Evolutionary conservation across 2,113 vertebrate species (phyloP).

Genomic region (Alouatta palliata): DNA sequence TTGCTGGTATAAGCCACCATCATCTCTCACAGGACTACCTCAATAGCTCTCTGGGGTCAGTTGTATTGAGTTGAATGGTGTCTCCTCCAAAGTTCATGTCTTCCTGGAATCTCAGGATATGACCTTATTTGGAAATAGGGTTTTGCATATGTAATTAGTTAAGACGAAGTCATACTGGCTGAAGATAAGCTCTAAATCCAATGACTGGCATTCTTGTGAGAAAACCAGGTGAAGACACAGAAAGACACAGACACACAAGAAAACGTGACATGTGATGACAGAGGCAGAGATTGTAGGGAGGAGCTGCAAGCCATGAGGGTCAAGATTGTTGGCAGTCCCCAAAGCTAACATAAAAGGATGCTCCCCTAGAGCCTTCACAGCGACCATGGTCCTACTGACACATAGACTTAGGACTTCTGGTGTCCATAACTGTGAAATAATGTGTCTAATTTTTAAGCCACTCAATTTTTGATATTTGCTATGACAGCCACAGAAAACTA

Average conservation of each 20-base stretch:
- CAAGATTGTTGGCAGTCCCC: background rate
- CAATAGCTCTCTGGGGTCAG: background rate
- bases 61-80: background rate
- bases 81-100: background rate
- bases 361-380: background rate
- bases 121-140: background rate
- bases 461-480: background rate
- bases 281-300: background rate
- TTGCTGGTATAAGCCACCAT: background rate
- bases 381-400: background rate
- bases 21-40: background rate
- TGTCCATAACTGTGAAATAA: background rate
- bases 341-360: rapidly evolving
- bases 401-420: background rate
- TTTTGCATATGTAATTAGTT: background rate
- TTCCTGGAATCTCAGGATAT: background rate
- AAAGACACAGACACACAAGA: background rate
- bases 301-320: background rate
- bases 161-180: background rate
- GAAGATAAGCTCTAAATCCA: background rate
- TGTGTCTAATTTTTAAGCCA: background rate
- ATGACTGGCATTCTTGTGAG: too few relatives aligned
- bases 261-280: background rate
- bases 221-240: background rate
- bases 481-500: background rate